Base-by-base conservation (phyloP, 1,140 invertebrate species). In the Leptinotarsa undecemlineata region DNA sequence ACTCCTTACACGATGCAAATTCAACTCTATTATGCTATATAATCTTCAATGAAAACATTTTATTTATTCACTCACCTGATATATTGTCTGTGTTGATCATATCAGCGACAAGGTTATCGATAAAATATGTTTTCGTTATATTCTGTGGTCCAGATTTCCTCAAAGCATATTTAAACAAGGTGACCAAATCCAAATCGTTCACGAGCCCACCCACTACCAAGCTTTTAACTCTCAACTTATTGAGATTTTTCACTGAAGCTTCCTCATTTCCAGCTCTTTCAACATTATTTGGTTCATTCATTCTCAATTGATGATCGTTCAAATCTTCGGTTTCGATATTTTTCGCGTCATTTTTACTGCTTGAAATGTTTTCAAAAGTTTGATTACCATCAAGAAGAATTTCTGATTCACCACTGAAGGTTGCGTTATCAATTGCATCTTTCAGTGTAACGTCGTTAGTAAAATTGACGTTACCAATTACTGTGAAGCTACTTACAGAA, bases 101-200 rank as follows among this genome's bases (percentile, higher is more conserved):
- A 8, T 81, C 63, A 4, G 76, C 74, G 6, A 68, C 47, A 23
- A 81, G 19, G 2, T 60, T 67, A 48, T 82, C 79, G 63, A 85
- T 81, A n/a, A 66, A 74, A 62, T 81, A 81, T 4, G 76, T 64
- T 23, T 62, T 72, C 11, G 74, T 74, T 4, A 83, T 78, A 61
- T 68, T 72, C 71, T 84, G 83, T 70, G 80, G 64, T 17, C 81
- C 82, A 6, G 15, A 11, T 48, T 68, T 84, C 48, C 71, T 80
- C 33, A 85, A 75, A n/a, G 79, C 78, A 48, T 81, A 78, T 78
- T 82, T 79, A 51, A 81, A 60, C 42, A 86, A 74, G 6, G 73
- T 75, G 11, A 79, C 62, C 1, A 86, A 74, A 67, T 82, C 80
- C 3, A 85, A 73, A 42, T 77, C 75, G 67, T 86, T 86, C 8